phyloP scores from a whole-genome alignment of 1,140 invertebrate genomes.

The Camponotus floridanus region DNA sequence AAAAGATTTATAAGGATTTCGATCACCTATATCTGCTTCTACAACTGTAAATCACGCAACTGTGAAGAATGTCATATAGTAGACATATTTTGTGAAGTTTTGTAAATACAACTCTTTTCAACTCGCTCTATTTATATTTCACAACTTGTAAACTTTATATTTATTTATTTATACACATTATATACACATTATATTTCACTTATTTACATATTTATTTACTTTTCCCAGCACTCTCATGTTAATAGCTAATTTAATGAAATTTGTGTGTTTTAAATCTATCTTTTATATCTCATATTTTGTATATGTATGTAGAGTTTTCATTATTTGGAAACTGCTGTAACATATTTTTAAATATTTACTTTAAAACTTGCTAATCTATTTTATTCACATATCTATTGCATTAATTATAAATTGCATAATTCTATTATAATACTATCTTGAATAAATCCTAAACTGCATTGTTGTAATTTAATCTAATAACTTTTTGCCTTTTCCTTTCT shows the following conservation, averaged over 20 bases:
- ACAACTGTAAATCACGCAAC: conserved; percentile 46
- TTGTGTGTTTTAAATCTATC: not conserved
- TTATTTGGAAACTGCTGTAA: not conserved
- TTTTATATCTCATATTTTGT: not conserved
- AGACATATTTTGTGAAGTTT: not conserved
- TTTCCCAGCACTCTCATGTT: not conserved
- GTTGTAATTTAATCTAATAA: conserved; percentile 4
- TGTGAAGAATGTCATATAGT: conserved; percentile 3
- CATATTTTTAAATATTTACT: not conserved
- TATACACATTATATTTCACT: no score
- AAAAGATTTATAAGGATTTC: conserved; percentile 23
- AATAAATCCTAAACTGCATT: conserved; percentile 35
- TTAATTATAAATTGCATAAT: not conserved
- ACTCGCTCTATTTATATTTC: not conserved
- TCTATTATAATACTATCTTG: conserved; percentile 30
- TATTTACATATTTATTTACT: not conserved
- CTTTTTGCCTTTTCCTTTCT: not conserved
- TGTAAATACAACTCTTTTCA: conserved; percentile 16
- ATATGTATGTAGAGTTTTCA: not conserved
- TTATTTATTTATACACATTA: no score
- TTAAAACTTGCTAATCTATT: not conserved
- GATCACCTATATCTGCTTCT: conserved; percentile 8
- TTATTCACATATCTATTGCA: not conserved
- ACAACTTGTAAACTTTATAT: not conserved
- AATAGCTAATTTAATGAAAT: not conserved